A percentile compares a stretch with the other conserved stretches of the same genome.
Conservation (phyloP, 2,113 vertebrate genomes). For the Bungarus multicinctus region DNA sequence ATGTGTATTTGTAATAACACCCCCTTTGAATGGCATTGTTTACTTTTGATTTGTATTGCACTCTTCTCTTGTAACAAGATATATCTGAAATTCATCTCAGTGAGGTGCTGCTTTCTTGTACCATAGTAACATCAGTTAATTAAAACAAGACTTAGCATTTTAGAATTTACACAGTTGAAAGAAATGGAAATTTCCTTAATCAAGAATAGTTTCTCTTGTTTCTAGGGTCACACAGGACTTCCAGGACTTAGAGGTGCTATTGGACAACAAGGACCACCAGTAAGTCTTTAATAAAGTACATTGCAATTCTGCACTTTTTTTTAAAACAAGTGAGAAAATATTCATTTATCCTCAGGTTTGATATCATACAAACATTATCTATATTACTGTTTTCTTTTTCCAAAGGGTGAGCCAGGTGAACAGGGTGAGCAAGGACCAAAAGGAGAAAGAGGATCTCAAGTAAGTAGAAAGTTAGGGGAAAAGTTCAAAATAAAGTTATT, state of each 20-base stretch:
- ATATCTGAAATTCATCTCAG: background rate
- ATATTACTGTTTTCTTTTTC: slow-evolving; percentile 31
- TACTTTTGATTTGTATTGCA: background rate
- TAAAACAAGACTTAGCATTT: background rate
- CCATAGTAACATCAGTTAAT: background rate
- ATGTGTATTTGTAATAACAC: background rate
- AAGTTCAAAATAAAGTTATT: background rate
- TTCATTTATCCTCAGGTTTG: slow-evolving; percentile 20
- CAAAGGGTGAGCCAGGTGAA: slow-evolving; percentile 84
- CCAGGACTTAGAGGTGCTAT: slow-evolving; percentile 81
- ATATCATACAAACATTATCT: slow-evolving; percentile 4
- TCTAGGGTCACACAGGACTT: slow-evolving; percentile 83
- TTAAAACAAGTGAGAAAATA: background rate
- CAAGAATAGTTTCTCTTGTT: slow-evolving; percentile 52
- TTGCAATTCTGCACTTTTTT: background rate
- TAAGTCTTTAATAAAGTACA: slow-evolving; percentile 68
- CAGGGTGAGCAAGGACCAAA: slow-evolving; percentile 79
- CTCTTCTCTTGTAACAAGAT: background rate
- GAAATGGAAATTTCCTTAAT: background rate
- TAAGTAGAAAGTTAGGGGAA: slow-evolving; percentile 66
- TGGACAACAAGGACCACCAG: slow-evolving; percentile 90
- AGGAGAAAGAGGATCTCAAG: slow-evolving; percentile 83
- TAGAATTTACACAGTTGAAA: background rate
- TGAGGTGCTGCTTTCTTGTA: background rate
- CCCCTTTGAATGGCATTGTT: background rate